Evolutionary conservation across 2,797 vertebrate genomes (phyloP).

Genomic region (Falco novaeseelandiae): DNA sequence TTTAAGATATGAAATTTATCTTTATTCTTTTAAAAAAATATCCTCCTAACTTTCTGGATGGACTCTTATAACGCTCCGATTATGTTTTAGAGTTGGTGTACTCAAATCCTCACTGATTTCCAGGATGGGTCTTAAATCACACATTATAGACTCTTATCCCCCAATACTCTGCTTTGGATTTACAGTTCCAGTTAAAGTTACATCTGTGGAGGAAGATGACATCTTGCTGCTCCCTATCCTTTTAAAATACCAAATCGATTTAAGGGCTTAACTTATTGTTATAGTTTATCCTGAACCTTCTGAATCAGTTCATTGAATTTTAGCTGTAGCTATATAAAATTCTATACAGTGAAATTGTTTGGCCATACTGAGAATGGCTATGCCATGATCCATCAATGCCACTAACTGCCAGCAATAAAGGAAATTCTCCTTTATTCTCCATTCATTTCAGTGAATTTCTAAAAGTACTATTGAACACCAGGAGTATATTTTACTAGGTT

Average conservation of each 20-base stretch:
- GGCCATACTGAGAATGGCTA: constrained; percentile 59
- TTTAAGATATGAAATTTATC: constrained; percentile 52
- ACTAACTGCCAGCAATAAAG: constrained; percentile 68
- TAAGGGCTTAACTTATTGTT: constrained; percentile 75
- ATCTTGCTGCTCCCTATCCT: constrained; percentile 58
- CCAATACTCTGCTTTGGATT: constrained; percentile 60
- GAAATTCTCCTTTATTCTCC: constrained; percentile 37
- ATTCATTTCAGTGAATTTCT: constrained; percentile 66
- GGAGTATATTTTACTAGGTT: constrained; percentile 10
- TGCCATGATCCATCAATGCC: constrained; percentile 76
- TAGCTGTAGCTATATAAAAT: constrained; percentile 77
- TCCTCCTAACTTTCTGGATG: constrained; percentile 36
- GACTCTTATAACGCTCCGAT: neutral
- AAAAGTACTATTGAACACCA: constrained; percentile 61
- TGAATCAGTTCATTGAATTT: constrained; percentile 82
- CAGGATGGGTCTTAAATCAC: constrained; percentile 70
- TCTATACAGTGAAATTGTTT: constrained; percentile 74
- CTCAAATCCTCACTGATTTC: constrained; percentile 65
- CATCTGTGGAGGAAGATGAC: constrained; percentile 67
- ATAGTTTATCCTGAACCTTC: constrained; percentile 78
- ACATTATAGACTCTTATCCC: constrained; percentile 44
- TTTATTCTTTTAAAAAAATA: constrained; percentile 34
- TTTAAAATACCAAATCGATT: constrained; percentile 75
- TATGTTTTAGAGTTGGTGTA: constrained; percentile 57
- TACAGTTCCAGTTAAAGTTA: constrained; percentile 73